Conservation (phyloP, 2,797 vertebrate genomes). For the Anableps anableps region DNA sequence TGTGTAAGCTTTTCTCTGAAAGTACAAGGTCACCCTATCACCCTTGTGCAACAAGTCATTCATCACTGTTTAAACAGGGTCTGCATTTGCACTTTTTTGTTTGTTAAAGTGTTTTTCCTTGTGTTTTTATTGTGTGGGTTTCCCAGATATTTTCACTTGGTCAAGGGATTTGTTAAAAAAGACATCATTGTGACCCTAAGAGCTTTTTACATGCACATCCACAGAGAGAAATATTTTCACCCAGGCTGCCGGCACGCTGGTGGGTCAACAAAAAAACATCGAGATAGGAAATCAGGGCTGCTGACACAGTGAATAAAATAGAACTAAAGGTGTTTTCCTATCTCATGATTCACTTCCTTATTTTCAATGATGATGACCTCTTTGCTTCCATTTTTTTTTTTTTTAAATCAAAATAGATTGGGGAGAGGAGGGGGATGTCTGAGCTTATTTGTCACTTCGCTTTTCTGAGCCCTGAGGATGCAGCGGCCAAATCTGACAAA, state of each 20-base stretch:
- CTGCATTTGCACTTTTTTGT: neutral
- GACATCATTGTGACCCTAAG: no score
- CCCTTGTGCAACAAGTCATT: constrained; percentile 3
- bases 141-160: constrained; percentile 14
- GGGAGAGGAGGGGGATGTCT: neutral
- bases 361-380: neutral
- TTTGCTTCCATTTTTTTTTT: constrained; percentile 6
- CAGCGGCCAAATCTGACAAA: neutral
- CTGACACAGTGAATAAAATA: neutral
- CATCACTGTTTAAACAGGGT: neutral
- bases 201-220: neutral
- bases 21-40: constrained; percentile 42
- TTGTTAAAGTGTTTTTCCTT: neutral
- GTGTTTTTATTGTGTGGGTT: neutral
- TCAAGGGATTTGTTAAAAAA: neutral
- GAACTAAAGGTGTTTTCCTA: neutral
- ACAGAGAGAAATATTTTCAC: neutral
- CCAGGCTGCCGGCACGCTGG: neutral
- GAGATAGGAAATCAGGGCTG: neutral
- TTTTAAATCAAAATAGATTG: neutral
- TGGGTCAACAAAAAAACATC: neutral
- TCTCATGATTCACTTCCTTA: neutral
- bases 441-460: neutral
- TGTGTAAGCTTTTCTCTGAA: neutral
- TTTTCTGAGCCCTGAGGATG: neutral